phyloP scores from a whole-genome alignment of 2,888 invertebrate species.

The Serripes groenlandicus region DNA sequence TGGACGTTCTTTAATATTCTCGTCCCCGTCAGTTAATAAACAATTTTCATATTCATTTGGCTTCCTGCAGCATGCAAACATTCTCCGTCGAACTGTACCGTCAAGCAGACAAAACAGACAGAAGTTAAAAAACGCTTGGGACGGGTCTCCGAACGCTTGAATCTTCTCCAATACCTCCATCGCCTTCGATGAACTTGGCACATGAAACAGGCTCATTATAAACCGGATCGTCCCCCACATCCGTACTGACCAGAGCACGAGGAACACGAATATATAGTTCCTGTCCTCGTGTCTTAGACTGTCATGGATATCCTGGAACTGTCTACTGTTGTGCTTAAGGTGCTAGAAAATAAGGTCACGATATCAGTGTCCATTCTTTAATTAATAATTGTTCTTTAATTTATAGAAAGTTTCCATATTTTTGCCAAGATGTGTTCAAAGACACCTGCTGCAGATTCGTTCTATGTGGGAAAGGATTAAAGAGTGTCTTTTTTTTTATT shows the following conservation, averaged over 20 bases:
- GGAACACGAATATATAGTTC: conserved; percentile 58
- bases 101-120: conserved; percentile 62
- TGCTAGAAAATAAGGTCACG: conserved; percentile 21
- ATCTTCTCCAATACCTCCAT: conserved; percentile 40
- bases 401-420: too few relatives aligned
- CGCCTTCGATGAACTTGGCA: too few relatives aligned
- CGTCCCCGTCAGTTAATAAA: too few relatives aligned
- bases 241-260: conserved; percentile 56
- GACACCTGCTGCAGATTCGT: too few relatives aligned
- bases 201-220: too few relatives aligned
- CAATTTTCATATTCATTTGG: too few relatives aligned
- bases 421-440: too few relatives aligned
- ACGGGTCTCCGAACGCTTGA: conserved; percentile 64
- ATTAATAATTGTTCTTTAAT: too few relatives aligned
- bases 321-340: background rate
- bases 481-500: too few relatives aligned
- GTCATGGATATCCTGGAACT: conserved; percentile 23
- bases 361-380: too few relatives aligned
- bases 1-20: too few relatives aligned
- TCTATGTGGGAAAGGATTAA: too few relatives aligned
- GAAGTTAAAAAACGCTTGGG: conserved; percentile 62
- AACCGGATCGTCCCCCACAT: conserved; percentile 65
- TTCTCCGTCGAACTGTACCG: conserved; percentile 28
- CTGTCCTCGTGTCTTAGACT: conserved; percentile 59
- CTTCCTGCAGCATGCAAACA: conserved; percentile 2